Base-by-base conservation (phyloP, 2,888 invertebrate species). In the Pollenia amentaria region DNA sequence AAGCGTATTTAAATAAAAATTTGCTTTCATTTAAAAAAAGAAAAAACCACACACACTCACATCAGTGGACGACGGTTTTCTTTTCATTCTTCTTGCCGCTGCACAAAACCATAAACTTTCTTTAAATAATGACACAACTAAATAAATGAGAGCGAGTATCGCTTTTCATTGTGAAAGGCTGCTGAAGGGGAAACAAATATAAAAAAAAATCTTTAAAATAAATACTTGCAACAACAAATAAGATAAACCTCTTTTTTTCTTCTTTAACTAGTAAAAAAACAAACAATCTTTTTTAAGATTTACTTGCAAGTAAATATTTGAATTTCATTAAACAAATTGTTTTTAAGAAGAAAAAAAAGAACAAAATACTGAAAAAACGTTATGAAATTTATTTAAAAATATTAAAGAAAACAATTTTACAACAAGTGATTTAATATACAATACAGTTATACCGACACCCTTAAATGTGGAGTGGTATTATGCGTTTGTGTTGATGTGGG, bases 161-260 rank as follows among this genome's bases (percentile, higher is more conserved):
- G 67, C 60, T 81, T 75, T 65, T 53, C 76, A 55, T 64, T 82
- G 75, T 82, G 69, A 82, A 82, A 82, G 82, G 82, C 76, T 62
- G 60, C 62, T 82, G 16, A 40, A 69, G 62, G 53, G 60, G 42
- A 38, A 81, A 81, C 18, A 65, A 4, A 81, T n/a, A 73, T 70
- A 62, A 51, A 14, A 18, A 64, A 75, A 75, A 21, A 16, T 40
- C 14, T 12, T 7, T 11, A 70, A 62, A 62, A 70, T n/a, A 64
- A 62, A 62, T 44, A 75, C 53, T 42, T 64, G 67, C 12, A 57
- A 57, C 38, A 51, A 75, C 55, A 60, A 60, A 48, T 9, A 51
- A 53, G 46, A 73, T 48, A 73, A 65, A 65, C 46, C 65, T 80
- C 18, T 69, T 64, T 3, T 64, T 67, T 18, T 29, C 29, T 29